Evolutionary conservation across 2,113 vertebrate species (phyloP), one percentile per base, ranked within the genome.

Genomic region (Notarius quadriscutis): DNA sequence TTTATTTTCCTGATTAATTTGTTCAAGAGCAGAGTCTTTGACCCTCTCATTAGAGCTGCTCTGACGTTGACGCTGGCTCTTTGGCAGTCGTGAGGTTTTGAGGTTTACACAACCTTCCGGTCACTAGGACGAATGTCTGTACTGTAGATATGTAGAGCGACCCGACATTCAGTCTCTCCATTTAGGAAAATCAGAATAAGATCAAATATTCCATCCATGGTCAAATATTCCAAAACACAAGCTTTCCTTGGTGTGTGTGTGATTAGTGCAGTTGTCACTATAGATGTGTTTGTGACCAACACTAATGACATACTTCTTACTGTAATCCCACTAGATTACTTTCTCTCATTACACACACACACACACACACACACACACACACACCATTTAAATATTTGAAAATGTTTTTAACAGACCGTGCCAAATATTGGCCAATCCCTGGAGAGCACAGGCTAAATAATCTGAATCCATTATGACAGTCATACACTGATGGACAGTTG

Each of bases 261-360:
- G 7, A 34, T 34, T 34, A 34, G 57, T 58, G 27, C n/a, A 15
- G 10, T 4, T 11, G 67, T 12, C 20, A 22, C 8, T 65, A 25
- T 65, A n/a, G 7, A 22, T 3, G 17, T 74, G 71, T 10, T 74
- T 48, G 7, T 74, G 17, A 74, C 50, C 30, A 8, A 50, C 71
- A 83, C 34, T 80, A 86, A 89, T 89, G 53, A 83, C 84, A 84
- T 81, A 57, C 27, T 60, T 80, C 25, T 87, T 27, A 84, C 41
- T 74, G 80, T 89, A 89, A 89, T 86, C 84, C 84, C 11, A 10
- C 12, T 62, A 83, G 80, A 86, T 30, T 86, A 86, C 85, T 71
- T 55, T 60, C 18, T 63, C 34, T 57, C 81, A 69, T 30, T 53
- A 72, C 34, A 17, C 11, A 20, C 53, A 87, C 71, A 77, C 48